A percentile compares a stretch with the other conserved stretches of the same genome.
Evolutionary conservation across 2,113 vertebrate species (phyloP).

Genomic region (Electrona antarctica): DNA sequence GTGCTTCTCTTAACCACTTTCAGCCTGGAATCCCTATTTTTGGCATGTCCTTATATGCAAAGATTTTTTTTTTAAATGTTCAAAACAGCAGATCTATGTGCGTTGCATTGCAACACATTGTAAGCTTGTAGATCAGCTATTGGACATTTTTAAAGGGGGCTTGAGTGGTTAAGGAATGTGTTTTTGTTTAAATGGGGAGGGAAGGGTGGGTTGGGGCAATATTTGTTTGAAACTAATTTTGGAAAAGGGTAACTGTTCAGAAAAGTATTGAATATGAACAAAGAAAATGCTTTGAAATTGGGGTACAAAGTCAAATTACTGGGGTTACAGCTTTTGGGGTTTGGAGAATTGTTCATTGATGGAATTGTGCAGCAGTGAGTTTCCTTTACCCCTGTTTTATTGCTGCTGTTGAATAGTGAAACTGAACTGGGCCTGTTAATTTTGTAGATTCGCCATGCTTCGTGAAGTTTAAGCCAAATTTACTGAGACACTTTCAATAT

Average conservation of each 20-base stretch:
- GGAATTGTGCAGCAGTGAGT: not conserved
- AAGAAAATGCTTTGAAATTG: conserved; percentile 16
- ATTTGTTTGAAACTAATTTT: conserved; percentile 18
- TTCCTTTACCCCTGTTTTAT: not conserved
- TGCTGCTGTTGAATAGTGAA: conserved; percentile 17
- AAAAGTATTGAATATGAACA: not conserved
- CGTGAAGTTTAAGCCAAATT: conserved; percentile 22
- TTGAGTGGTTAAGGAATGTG: not conserved
- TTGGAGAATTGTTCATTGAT: conserved; percentile 11
- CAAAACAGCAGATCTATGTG: no score
- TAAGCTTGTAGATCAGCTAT: no score
- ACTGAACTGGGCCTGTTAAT: conserved; percentile 31
- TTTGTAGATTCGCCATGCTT: conserved; percentile 30
- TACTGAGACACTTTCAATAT: conserved; percentile 9
- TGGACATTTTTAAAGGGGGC: no score
- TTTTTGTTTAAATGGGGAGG: conserved; percentile 7
- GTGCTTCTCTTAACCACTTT: not conserved
- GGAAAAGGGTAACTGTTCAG: conserved; percentile 20
- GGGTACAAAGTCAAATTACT: conserved; percentile 8
- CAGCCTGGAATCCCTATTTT: no score
- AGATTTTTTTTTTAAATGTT: no score
- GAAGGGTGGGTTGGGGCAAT: conserved; percentile 14
- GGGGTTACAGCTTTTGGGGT: conserved; percentile 2
- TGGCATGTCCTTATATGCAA: no score
- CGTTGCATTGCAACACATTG: no score